Evolutionary conservation across 2,888 invertebrate species (phyloP), one percentile per base, ranked within the genome.

Genomic region (Parasteatoda lunata): DNA sequence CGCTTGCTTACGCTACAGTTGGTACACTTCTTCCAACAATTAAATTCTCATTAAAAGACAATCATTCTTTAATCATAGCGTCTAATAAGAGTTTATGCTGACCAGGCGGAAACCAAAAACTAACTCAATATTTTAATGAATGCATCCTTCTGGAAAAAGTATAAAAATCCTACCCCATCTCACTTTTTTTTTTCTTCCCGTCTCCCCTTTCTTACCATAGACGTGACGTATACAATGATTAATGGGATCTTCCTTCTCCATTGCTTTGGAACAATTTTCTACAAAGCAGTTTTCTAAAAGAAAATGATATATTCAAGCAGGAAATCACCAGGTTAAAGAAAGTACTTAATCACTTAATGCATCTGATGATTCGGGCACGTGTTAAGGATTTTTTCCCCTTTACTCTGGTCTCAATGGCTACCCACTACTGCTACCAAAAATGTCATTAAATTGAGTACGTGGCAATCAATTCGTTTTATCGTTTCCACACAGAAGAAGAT

Each of bases 291-390:
- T 70, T 59, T 54, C 70, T 4, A 59, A 78, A 78, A 71, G 49
- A 72, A 72, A 73, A 65, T 64, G 71, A 72, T 65, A 70, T 49
- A 45, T 65, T 49, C 30, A 47, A 59, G 11, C 51, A 15, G 4
- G 51, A 30, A 65, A 49, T 49, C 49, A 54, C 59, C 8, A n/a
- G 59, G 59, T 76, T 77, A 66, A 84, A 84, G 76, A 71, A 84
- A 72, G 70, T 48, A 66, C 71, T 52, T 84, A 84, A 84, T 84
- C 83, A 84, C 83, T 84, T 84, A 84, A 84, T 84, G 83, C 77
- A 51, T 77, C 51, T 72, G 83, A 84, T 72, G 77, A 84, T 65
- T 66, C 52, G 45, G 59, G 59, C 52, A 82, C 82, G 82, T 76
- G 82, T 82, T 70, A 69, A 70, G 59, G 59, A 59, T 83, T 83